phyloP scores from a whole-genome alignment of 2,797 vertebrate species.

The Paedocypris micromegethes region DNA sequence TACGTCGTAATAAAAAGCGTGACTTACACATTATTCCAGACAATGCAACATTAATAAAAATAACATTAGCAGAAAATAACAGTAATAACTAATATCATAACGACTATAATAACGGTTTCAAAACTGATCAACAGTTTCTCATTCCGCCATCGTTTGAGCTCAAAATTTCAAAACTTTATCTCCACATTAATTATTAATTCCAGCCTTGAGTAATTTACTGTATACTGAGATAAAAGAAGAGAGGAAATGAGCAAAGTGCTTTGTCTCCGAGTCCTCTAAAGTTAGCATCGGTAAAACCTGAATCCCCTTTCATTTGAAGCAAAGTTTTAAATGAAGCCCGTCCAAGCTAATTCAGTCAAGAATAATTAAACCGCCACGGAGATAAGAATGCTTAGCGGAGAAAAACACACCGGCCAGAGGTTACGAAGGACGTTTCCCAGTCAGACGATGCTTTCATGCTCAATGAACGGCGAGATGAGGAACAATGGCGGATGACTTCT shows the following conservation, averaged over 20 bases:
- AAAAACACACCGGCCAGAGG: background rate
- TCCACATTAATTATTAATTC: conserved; percentile 41
- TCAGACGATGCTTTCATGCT: conserved; percentile 8
- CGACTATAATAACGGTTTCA: conserved; percentile 40
- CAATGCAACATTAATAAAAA: background rate
- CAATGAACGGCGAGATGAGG: conserved; percentile 13
- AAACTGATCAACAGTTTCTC: conserved; percentile 36
- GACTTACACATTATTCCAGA: no score
- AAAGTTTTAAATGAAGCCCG: conserved; percentile 26
- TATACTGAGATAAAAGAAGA: conserved; percentile 9
- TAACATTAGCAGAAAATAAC: background rate
- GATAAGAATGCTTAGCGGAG: conserved; percentile 17
- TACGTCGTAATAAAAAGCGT: no score
- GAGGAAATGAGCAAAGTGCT: background rate
- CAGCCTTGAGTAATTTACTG: conserved; percentile 16
- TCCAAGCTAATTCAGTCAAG: conserved; percentile 25
- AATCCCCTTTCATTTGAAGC: conserved; percentile 24
- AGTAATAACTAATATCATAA: conserved; percentile 7
- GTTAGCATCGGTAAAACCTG: conserved; percentile 5
- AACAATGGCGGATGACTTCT: conserved; percentile 21
- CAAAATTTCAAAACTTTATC: conserved; percentile 22
- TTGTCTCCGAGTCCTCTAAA: conserved; percentile 2
- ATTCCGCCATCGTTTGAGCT: conserved; percentile 20
- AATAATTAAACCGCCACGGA: conserved; percentile 44
- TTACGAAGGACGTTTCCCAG: background rate